Evolutionary conservation across 2,113 vertebrate genomes (phyloP).

Genomic region (Siniperca chuatsi): DNA sequence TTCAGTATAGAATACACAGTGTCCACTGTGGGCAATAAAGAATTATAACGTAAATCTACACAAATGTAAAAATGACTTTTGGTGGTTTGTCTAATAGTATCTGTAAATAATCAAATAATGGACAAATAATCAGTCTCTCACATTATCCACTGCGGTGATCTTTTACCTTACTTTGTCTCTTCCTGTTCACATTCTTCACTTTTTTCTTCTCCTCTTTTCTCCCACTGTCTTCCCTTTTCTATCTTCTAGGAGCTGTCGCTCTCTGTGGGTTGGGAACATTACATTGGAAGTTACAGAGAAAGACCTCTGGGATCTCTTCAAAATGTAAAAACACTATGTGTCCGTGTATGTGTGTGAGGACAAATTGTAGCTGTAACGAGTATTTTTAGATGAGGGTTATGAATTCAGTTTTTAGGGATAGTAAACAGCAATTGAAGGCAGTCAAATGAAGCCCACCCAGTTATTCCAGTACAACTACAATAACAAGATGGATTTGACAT

Average conservation of each 20-base stretch:
- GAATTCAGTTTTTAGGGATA: background rate
- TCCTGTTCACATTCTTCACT: background rate
- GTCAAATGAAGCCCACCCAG: background rate
- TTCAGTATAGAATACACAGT: background rate
- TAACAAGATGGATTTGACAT: background rate
- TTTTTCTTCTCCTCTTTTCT: background rate
- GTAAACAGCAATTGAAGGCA: background rate
- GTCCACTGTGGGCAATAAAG: background rate
- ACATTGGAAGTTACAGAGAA: slow-evolving; percentile 81
- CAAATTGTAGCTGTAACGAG: background rate
- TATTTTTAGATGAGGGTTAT: background rate
- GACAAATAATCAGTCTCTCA: background rate
- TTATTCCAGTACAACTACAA: background rate
- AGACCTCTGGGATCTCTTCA: slow-evolving; percentile 80
- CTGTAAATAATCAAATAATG: background rate
- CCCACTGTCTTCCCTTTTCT: background rate
- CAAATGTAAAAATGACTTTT: background rate
- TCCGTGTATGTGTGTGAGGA: background rate
- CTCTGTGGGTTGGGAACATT: slow-evolving; percentile 85
- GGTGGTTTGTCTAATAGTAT: background rate
- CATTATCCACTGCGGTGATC: background rate
- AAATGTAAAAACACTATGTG: slow-evolving; percentile 69
- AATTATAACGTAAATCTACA: background rate
- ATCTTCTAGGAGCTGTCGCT: slow-evolving; percentile 72
- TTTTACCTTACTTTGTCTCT: background rate